These are phyloP conservation scores for Drosophila saltans DNA, from an alignment of 1,140 invertebrate species.

Conservation along the genomic window DNA sequence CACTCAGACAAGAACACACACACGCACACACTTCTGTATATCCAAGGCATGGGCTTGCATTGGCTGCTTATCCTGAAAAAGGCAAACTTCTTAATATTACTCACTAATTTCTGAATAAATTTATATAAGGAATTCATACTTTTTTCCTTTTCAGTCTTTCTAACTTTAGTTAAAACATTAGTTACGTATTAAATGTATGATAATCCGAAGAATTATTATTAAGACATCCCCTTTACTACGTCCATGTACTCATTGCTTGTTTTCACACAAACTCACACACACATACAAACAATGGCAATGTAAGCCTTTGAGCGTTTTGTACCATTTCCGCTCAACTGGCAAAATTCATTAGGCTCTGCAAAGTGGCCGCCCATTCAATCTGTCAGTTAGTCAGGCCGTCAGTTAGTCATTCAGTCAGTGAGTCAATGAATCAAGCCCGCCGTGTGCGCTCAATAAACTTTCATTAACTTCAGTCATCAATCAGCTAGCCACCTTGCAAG, in stretches of 20 bases:
- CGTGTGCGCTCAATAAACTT: slow-evolving; percentile 71
- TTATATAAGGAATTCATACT: too few species aligned
- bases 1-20: neutral
- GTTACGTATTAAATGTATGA: too few species aligned
- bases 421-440: slow-evolving; percentile 45
- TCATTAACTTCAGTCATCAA: slow-evolving; percentile 75
- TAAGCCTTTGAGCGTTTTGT: slow-evolving; percentile 55
- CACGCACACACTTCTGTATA: slow-evolving; percentile 15
- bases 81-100: too few species aligned
- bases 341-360: slow-evolving; percentile 72
- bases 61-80: too few species aligned
- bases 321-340: slow-evolving; percentile 75
- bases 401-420: slow-evolving; percentile 20
- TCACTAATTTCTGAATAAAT: too few species aligned
- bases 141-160: too few species aligned
- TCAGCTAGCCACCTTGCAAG: slow-evolving; percentile 61
- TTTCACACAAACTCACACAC: neutral
- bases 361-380: slow-evolving; percentile 42
- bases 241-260: slow-evolving; percentile 28
- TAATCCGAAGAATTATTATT: neutral
- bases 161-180: too few species aligned
- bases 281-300: slow-evolving; percentile 31
- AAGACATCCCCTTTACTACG: slow-evolving; percentile 34
- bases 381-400: slow-evolving; percentile 37
- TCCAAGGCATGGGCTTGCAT: slow-evolving; percentile 23